Base-by-base conservation (phyloP, 2,113 vertebrate genomes). In the Tachysurus vachellii region DNA sequence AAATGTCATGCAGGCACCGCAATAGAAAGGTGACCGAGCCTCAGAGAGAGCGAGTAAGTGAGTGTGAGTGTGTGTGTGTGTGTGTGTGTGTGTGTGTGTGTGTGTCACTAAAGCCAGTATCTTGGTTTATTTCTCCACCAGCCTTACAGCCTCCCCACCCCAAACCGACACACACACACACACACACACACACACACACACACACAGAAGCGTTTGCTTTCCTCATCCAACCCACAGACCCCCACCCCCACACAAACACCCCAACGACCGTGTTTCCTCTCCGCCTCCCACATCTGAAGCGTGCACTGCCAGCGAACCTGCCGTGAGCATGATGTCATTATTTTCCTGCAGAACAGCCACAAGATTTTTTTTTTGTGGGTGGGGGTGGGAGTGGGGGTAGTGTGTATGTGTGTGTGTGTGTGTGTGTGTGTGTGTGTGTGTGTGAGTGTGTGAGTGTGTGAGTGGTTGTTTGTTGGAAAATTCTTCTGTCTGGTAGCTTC, bases 241-340 rank as follows among this genome's bases (percentile, higher is more conserved):
- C 73, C 66, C 84, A 79, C 85, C 80, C 85, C 80, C 83, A 83
- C 80, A 88, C 86, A 88, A 84, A 83, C 89, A 85, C 70, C 47
- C 79, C 57, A 77, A 82, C 61, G 61, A 85, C 81, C 75, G 70
- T 84, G 86, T 88, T 91, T 91, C 90, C 90, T 90, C 86, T 89
- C 75, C 54, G 73, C 73, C 9, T 75, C 85, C 66, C 89, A 82
- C 85, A 89, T 85, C 86, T 85, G 86, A 84, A 82, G 83, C 42
- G 36, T 79, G 76, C 62, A 80, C 86, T 81, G 89, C 86, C 88
- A 88, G 88, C 62, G 84, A 87, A 89, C 88, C 88, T 85, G 85
- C 89, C 56, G 47, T 85, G 86, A 80, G 86, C 76, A 85, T 91
- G 88, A 89, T 90, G 89, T 91, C 88, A 90, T 90, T 88, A 88